Base-by-base conservation (phyloP, 2,113 vertebrate genomes). In the Mobula hypostoma region DNA sequence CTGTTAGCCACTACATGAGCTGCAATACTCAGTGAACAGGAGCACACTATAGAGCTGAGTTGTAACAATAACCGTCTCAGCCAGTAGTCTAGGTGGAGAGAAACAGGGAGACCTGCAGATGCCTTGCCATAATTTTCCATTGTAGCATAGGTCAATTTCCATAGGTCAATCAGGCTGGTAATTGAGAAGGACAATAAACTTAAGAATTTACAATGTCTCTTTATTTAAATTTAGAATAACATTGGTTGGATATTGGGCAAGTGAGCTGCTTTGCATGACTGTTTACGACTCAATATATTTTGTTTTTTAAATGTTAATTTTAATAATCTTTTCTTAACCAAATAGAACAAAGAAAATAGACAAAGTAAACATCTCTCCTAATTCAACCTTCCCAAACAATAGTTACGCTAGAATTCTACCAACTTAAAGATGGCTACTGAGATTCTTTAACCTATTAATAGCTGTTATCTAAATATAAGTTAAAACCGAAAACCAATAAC, bases 141-240 rank as follows among this genome's bases (percentile, higher is more conserved):
- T 79, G 94, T 94, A 94, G 94, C 93, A 95, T 94, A 95, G 95
- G 48, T 48, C 48, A 48, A 48, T 48, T 48, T 48, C 96, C 95
- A 95, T 96, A 96, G 96, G 95, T 96, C 96, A 97, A 97, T 97
- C 96, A 96, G 95, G 94, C 94, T 95, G 94, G 94, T 95, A 95
- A 96, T 95, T 96, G 87, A 77, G 94, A 94, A 95, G 95, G 96
- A 94, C 48, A 95, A 94, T 94, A 93, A 95, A 95, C 94, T 83
- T 79, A 79, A 94, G 36, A 94, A 95, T 94, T 36, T 56, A 94
- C 94, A 74, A 56, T 72, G 92, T 14, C 74, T 95, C 36, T 87
- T 94, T 94, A 48, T 90, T 68, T 77, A 94, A 27, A 94, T 87
- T 94, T 95, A 95, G 88, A 77, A 94, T 74, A 87, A 94, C n/a